Percentiles rank a stretch among this genome's conserved stretches.
Evolutionary conservation across 2,888 invertebrate species (phyloP).

Genomic region (Lasioglossum marginatum): DNA sequence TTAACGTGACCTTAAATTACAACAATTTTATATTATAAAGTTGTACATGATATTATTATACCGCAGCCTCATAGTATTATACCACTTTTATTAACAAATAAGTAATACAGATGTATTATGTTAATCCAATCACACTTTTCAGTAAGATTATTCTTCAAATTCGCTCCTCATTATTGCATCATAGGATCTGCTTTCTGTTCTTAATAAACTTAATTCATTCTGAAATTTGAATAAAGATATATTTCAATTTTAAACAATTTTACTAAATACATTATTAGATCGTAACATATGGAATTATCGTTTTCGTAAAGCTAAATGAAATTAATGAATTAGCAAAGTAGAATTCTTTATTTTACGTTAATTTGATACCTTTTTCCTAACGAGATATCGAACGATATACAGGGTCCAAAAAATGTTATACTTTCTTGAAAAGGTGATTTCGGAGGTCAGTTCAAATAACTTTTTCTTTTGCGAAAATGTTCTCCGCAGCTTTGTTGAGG

Average conservation of each 20-base stretch:
- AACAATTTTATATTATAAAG: neutral
- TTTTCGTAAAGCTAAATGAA: neutral
- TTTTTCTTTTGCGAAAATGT: too few species aligned
- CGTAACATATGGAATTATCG: neutral
- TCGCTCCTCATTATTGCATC: slow-evolving; percentile 51
- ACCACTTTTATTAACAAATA: neutral
- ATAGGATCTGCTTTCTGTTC: slow-evolving; percentile 57
- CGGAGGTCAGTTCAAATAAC: too few species aligned
- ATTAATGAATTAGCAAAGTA: neutral
- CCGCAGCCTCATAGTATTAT: neutral
- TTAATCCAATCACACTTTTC: neutral
- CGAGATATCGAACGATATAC: too few species aligned
- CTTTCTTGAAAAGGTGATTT: too few species aligned
- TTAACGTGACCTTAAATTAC: too few species aligned
- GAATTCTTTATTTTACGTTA: too few species aligned
- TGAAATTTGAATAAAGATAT: slow-evolving; percentile 64
- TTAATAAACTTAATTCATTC: slow-evolving; percentile 70
- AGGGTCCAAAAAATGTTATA: too few species aligned
- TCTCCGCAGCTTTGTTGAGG: too few species aligned
- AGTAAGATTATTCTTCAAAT: neutral
- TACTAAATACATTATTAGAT: neutral
- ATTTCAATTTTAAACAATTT: slow-evolving; percentile 14
- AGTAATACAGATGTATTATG: neutral
- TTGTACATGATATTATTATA: neutral
- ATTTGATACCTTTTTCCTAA: too few species aligned